Conservation (phyloP, 2,888 invertebrate genomes). For the Zelleria hepariella region DNA sequence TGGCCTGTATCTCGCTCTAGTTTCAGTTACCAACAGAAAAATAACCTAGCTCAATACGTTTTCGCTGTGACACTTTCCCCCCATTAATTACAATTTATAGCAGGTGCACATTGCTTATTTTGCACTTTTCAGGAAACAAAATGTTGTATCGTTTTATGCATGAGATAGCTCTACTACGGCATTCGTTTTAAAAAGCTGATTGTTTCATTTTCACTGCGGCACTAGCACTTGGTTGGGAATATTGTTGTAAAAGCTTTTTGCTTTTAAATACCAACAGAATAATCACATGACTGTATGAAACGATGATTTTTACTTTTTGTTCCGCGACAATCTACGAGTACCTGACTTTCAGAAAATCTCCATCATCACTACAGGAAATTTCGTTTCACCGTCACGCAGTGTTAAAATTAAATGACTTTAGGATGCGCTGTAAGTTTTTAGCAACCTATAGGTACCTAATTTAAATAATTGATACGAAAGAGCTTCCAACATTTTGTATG, state of each 20-base stretch:
- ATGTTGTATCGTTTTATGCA: constrained; percentile 7
- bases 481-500: too few species aligned
- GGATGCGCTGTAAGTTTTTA: too few species aligned
- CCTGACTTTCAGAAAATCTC: too few species aligned
- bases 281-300: background rate
- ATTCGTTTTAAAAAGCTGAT: constrained; percentile 18
- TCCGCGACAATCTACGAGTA: too few species aligned
- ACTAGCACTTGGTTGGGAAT: background rate
- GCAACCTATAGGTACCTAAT: too few species aligned
- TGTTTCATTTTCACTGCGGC: constrained; percentile 12
- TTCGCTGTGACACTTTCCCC: background rate
- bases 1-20: background rate
- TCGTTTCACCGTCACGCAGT: too few species aligned
- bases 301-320: too few species aligned
- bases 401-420: too few species aligned
- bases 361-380: too few species aligned
- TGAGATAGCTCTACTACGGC: constrained; percentile 16
- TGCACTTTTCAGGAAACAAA: background rate
- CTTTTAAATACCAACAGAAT: background rate
- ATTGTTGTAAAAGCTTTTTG: background rate
- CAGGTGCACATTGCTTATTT: background rate
- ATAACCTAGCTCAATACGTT: background rate
- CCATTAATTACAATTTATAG: background rate
- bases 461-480: too few species aligned
- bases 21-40: background rate